These are phyloP conservation scores for Tupaia tana DNA, from an alignment of 2,113 vertebrate genomes.

Conservation along the genomic window DNA sequence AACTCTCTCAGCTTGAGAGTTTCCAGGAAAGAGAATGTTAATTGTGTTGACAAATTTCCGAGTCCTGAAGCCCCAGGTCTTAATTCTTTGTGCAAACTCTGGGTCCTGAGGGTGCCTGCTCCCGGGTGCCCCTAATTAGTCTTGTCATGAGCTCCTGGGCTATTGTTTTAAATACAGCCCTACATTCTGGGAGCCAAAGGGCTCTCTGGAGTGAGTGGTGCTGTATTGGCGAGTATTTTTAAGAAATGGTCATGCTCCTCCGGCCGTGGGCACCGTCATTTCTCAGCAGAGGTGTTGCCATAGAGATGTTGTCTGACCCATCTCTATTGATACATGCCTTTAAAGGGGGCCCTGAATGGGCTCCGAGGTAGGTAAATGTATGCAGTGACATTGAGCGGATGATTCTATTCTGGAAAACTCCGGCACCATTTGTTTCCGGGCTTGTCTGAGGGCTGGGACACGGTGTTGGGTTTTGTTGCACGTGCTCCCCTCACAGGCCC, in stretches of 20 bases:
- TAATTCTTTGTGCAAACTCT: constrained; percentile 89
- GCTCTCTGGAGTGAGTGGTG: constrained; percentile 37
- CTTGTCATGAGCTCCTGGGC: constrained; percentile 64
- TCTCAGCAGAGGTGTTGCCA: constrained; percentile 89
- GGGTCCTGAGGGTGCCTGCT: constrained; percentile 76
- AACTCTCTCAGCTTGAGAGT: constrained; percentile 77
- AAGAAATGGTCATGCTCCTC: constrained; percentile 77
- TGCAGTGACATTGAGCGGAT: constrained; percentile 98
- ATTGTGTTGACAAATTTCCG: constrained; percentile 81
- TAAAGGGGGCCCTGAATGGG: constrained; percentile 90
- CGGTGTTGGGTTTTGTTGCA: constrained; percentile 95
- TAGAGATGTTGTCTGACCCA: constrained; percentile 90
- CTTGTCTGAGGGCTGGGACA: constrained; percentile 97
- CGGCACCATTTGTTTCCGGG: constrained; percentile 97
- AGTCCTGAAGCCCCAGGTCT: constrained; percentile 72
- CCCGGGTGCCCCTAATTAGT: constrained; percentile 85
- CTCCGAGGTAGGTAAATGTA: constrained; percentile 99
- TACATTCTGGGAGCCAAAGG: constrained; percentile 78
- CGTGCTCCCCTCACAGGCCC: constrained; percentile 91
- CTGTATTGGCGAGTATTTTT: constrained; percentile 56
- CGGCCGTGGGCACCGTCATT: constrained; percentile 82
- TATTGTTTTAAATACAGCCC: constrained; percentile 84
- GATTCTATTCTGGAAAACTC: constrained; percentile 96
- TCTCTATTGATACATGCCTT: constrained; percentile 90
- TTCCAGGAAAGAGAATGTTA: constrained; percentile 68